phyloP scores from a whole-genome alignment of 2,797 vertebrate genomes.

The Protonibea diacanthus region DNA sequence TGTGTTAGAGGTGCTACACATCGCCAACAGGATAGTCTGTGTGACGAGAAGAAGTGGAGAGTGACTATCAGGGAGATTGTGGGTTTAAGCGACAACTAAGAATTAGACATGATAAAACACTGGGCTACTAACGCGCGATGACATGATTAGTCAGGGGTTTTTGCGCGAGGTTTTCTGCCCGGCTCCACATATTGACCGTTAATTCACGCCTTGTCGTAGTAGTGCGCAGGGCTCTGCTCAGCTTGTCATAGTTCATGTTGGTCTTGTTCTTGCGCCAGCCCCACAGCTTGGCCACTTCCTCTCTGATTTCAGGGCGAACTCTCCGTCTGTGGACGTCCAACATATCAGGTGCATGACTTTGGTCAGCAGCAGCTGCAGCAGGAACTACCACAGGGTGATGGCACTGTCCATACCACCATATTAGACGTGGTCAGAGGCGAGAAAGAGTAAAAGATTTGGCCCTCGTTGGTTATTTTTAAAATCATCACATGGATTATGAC shows the following conservation, averaged over 20 bases:
- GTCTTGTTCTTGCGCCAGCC: constrained; percentile 98
- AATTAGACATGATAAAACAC: not conserved
- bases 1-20: constrained; percentile 8
- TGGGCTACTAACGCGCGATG: not conserved
- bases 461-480: not conserved
- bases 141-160: not conserved
- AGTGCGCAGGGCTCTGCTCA: constrained; percentile 96
- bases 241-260: constrained; percentile 98
- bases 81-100: constrained; percentile 48
- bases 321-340: constrained; percentile 96
- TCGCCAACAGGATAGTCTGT: constrained; percentile 1
- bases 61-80: constrained; percentile 49
- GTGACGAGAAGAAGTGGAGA: constrained; percentile 70
- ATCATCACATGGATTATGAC: not conserved
- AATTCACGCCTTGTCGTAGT: constrained; percentile 95
- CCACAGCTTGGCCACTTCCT: constrained; percentile 98
- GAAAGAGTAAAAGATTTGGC: not conserved
- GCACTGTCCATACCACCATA: constrained; percentile 99
- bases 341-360: constrained; percentile 96
- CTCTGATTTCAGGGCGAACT: constrained; percentile 96
- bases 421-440: not conserved
- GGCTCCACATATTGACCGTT: not conserved
- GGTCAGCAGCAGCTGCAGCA: constrained; percentile 96
- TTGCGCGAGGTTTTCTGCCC: no score
- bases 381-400: constrained; percentile 98